Conservation (phyloP, 2,888 invertebrate genomes). For the Atherix ibis region DNA sequence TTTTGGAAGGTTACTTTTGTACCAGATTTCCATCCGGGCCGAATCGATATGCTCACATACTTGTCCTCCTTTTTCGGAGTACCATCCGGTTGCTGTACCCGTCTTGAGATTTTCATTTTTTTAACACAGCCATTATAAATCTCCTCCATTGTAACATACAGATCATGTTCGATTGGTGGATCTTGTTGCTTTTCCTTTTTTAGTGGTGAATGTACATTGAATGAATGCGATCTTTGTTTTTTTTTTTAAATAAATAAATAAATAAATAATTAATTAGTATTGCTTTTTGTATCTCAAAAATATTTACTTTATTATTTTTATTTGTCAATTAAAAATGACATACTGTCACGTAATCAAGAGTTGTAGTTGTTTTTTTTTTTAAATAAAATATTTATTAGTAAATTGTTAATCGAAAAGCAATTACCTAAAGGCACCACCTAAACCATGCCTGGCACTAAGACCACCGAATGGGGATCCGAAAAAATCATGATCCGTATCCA, state of each 20-base stretch:
- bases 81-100: conserved; percentile 75
- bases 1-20: conserved; percentile 96
- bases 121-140: conserved; percentile 90
- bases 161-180: conserved; percentile 82
- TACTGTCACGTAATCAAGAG: no score
- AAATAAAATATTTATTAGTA: no score
- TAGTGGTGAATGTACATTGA: conserved; percentile 66
- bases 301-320: no score
- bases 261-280: no score
- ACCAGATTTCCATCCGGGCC: conserved; percentile 96
- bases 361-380: no score
- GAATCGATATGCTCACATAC: conserved; percentile 85
- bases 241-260: no score
- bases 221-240: conserved; percentile 80
- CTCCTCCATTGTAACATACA: conserved; percentile 87
- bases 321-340: no score
- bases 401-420: no score
- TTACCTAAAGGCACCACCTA: conserved; percentile 51
- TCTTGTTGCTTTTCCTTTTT: conserved; percentile 72
- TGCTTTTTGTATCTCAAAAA: no score
- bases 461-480: conserved; percentile 63
- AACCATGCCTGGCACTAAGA: conserved; percentile 49
- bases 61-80: conserved; percentile 83
- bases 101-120: conserved; percentile 97
- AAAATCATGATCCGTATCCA: conserved; percentile 63